A percentile compares a stretch with the other conserved stretches of the same genome.
Conservation (phyloP, 2,888 invertebrate genomes). For the Siphlonurus alternatus region DNA sequence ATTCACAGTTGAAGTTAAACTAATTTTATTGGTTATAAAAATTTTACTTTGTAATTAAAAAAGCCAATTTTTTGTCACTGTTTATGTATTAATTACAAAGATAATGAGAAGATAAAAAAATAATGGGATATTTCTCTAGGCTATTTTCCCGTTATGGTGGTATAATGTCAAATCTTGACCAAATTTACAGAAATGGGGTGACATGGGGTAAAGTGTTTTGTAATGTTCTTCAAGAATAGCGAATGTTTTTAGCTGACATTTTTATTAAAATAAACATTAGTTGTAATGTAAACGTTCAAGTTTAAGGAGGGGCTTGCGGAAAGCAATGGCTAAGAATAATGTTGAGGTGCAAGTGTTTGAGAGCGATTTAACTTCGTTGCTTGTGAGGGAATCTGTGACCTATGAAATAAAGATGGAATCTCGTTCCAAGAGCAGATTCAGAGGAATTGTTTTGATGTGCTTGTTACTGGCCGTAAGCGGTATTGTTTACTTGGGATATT, state of each 20-base stretch:
- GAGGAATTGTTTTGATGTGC: conserved; percentile 66
- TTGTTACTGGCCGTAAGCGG: conserved; percentile 67
- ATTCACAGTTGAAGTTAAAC: too few relatives aligned
- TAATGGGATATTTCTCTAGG: too few relatives aligned
- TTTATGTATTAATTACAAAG: too few relatives aligned
- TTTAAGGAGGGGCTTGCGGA: neutral
- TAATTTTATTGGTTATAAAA: too few relatives aligned
- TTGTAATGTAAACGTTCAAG: neutral
- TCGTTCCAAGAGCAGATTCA: conserved; percentile 45
- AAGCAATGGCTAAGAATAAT: conserved; percentile 35
- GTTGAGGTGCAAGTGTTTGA: conserved; percentile 64
- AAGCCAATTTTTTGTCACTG: too few relatives aligned
- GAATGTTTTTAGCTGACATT: neutral
- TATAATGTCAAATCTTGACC: too few relatives aligned
- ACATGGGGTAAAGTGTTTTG: neutral
- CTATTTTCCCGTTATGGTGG: too few relatives aligned
- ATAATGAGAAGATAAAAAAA: too few relatives aligned
- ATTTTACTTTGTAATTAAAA: too few relatives aligned
- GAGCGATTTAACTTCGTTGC: conserved; percentile 63
- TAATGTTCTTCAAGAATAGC: neutral
- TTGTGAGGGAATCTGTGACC: conserved; percentile 46
- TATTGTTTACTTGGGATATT: conserved; percentile 77
- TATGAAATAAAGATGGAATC: conserved; percentile 77
- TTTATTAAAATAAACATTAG: neutral
- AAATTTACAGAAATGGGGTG: neutral